Percentiles rank a stretch among this genome's conserved stretches.
Conservation (phyloP, 92 coral and sea anemone species). For the Pocillopora meandrina region DNA sequence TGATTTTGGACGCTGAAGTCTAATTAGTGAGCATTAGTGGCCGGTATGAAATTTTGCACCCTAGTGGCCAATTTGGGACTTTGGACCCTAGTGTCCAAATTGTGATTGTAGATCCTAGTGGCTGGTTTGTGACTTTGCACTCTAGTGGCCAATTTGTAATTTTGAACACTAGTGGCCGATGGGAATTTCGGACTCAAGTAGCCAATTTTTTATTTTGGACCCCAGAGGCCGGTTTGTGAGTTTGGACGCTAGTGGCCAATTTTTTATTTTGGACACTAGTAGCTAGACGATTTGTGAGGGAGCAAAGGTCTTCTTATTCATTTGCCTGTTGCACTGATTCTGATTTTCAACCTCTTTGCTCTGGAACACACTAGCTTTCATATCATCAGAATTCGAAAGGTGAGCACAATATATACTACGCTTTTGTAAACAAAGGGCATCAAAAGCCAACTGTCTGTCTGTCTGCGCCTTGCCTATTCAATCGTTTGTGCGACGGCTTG, state of each 20-base stretch:
- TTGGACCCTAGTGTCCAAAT: slow-evolving; percentile 40
- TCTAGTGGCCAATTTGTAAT: too few relatives aligned
- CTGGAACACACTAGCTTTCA: slow-evolving; percentile 49
- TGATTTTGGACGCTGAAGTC: too few relatives aligned
- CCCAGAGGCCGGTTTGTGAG: too few relatives aligned
- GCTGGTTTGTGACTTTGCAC: too few relatives aligned
- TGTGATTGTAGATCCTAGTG: slow-evolving; percentile 19
- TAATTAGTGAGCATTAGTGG: too few relatives aligned
- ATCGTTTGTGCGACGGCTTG: background rate
- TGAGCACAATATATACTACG: background rate
- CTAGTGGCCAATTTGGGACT: background rate
- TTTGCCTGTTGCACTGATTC: slow-evolving; percentile 55
- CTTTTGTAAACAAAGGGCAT: background rate
- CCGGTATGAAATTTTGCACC: too few relatives aligned
- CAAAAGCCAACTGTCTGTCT: background rate
- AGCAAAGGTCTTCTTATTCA: slow-evolving; percentile 44
- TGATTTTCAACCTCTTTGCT: slow-evolving; percentile 58
- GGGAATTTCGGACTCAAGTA: too few relatives aligned
- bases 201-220: too few relatives aligned
- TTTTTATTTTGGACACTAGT: slow-evolving; percentile 13
- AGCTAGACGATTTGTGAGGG: background rate
- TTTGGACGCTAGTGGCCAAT: too few relatives aligned
- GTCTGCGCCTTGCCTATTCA: background rate
- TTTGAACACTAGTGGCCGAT: too few relatives aligned
- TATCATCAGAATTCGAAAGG: slow-evolving; percentile 57